phyloP scores from a whole-genome alignment of 1,140 invertebrate genomes.

The Olivierus martensii region DNA sequence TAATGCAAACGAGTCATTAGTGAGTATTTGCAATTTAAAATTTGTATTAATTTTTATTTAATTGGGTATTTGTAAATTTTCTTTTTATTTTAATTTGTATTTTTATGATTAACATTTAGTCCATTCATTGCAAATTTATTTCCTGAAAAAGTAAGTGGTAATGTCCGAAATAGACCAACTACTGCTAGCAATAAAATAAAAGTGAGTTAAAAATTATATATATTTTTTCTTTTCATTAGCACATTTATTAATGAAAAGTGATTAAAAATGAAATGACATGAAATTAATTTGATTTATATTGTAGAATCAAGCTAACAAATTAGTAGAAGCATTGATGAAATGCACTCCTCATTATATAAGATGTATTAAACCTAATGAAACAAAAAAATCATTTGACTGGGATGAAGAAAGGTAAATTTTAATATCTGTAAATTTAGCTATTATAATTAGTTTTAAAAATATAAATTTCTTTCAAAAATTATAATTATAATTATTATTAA shows the following conservation, averaged over 20 bases:
- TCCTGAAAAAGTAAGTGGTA: slow-evolving; percentile 39
- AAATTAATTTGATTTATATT: slow-evolving; percentile 2
- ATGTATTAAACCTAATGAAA: slow-evolving; percentile 98
- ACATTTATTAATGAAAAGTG: neutral
- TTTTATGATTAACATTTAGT: too few species aligned
- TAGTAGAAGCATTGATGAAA: slow-evolving; percentile 75
- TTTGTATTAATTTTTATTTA: too few species aligned
- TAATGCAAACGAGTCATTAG: slow-evolving; percentile 57
- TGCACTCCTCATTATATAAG: slow-evolving; percentile 95
- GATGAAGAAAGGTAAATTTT: slow-evolving; percentile 37
- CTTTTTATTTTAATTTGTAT: too few species aligned
- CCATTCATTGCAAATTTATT: slow-evolving; percentile 47
- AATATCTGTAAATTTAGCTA: too few species aligned
- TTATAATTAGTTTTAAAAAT: too few species aligned
- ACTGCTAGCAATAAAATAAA: slow-evolving; percentile 60
- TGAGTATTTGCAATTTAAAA: slow-evolving; percentile 30
- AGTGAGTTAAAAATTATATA: too few species aligned
- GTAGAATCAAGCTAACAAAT: slow-evolving; percentile 69
- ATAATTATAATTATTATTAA: too few species aligned
- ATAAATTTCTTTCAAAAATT: too few species aligned
- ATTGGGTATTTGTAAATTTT: too few species aligned
- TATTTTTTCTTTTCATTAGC: too few species aligned
- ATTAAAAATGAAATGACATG: neutral
- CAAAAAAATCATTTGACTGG: slow-evolving; percentile 55
- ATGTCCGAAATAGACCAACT: slow-evolving; percentile 46